These are phyloP conservation scores for Hydrolagus colliei DNA, from an alignment of 2,797 vertebrate genomes.

Conservation along the genomic window DNA sequence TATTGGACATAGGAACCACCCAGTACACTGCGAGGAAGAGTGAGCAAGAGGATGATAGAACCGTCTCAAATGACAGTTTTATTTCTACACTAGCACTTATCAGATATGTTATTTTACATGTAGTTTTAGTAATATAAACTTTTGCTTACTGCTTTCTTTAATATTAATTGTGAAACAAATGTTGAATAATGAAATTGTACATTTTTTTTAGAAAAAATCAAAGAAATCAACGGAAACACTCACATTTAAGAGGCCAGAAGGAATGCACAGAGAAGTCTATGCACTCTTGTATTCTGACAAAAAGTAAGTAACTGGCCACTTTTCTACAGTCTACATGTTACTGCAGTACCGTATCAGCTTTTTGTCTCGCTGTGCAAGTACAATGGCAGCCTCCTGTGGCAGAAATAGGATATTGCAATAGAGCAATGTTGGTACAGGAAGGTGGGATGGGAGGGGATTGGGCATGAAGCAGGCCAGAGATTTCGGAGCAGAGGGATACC, in stretches of 20 bases:
- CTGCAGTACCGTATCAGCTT: background rate
- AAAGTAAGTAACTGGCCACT: slow-evolving; percentile 53
- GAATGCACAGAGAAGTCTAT: slow-evolving; percentile 97
- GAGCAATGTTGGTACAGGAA: too few species aligned
- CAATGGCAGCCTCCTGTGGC: slow-evolving; percentile 11
- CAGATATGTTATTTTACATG: background rate
- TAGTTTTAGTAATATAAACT: background rate
- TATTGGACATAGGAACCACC: background rate
- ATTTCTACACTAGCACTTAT: background rate
- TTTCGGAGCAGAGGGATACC: too few species aligned
- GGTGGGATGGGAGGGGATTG: too few species aligned
- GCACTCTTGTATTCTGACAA: slow-evolving; percentile 89
- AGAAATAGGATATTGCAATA: background rate
- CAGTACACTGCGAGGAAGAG: too few species aligned
- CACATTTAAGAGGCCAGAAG: slow-evolving; percentile 95
- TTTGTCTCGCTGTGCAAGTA: background rate
- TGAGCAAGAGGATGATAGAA: background rate
- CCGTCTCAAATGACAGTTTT: background rate
- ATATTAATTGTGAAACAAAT: background rate
- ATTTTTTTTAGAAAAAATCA: slow-evolving; percentile 75
- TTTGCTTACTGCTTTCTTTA: slow-evolving; percentile 15
- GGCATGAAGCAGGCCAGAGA: too few species aligned
- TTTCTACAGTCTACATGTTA: background rate
- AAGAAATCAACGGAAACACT: slow-evolving; percentile 90
- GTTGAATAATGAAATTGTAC: background rate